Conservation (phyloP, 2,888 invertebrate genomes). For the Pachydiplax longipennis region DNA sequence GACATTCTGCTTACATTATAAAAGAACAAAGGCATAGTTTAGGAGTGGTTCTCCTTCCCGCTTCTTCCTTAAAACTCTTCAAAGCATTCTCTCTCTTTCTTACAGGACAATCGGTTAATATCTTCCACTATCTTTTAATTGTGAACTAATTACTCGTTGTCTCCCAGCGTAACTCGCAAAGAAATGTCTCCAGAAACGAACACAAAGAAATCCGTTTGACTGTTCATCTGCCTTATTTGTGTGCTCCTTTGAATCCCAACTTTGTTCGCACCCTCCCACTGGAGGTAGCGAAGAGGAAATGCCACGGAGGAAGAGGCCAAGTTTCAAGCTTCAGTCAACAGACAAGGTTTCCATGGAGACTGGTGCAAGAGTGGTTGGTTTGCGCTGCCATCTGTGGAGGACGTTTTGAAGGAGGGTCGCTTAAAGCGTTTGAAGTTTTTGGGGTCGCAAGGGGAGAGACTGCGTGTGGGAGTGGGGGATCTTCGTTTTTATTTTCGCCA, state of each 20-base stretch:
- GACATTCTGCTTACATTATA: no score
- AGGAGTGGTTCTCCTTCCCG: no score
- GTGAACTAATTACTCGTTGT: slow-evolving; percentile 15
- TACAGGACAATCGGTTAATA: background rate
- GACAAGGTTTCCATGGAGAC: slow-evolving; percentile 38
- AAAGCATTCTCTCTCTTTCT: background rate
- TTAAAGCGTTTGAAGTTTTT: slow-evolving; percentile 38
- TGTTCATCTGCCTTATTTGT: slow-evolving; percentile 20
- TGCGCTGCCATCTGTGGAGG: slow-evolving; percentile 39
- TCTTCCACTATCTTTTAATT: slow-evolving; percentile 35
- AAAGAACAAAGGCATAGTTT: no score
- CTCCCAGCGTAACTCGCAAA: background rate
- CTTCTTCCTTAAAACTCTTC: background rate
- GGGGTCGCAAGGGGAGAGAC: background rate
- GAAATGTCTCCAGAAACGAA: background rate
- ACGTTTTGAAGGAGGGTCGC: slow-evolving; percentile 42
- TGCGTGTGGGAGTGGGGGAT: background rate
- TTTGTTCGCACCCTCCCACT: background rate
- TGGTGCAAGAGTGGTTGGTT: slow-evolving; percentile 43
- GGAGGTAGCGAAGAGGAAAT: slow-evolving; percentile 44
- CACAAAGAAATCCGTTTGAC: slow-evolving; percentile 30
- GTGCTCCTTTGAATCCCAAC: background rate
- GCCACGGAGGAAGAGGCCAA: slow-evolving; percentile 37
- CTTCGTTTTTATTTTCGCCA: background rate
- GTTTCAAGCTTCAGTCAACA: slow-evolving; percentile 43